Base-by-base conservation (phyloP, 2,888 invertebrate genomes). In the Himalopsyche kuldschensis region DNA sequence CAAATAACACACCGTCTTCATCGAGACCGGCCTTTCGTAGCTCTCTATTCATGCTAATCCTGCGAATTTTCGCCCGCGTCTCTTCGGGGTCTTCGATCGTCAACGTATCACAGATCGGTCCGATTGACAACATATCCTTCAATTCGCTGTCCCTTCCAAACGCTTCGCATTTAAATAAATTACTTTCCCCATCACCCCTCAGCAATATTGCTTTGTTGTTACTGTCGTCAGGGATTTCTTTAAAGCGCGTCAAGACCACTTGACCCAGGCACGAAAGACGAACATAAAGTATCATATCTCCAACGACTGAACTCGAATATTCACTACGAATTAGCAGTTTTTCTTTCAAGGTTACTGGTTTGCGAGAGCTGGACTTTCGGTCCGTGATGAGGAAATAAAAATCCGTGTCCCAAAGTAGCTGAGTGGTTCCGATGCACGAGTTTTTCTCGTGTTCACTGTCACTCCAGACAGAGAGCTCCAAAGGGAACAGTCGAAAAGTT, bases 191-290 rank as follows among this genome's bases (percentile, higher is more conserved):
- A 3, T 63, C 63, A 63, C 63, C 24, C 24, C 24, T 63, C 63
- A 63, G 3, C 10, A 63, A 5, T 63, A 63, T 63, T 27, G 24
- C 63, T 20, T 27, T 63, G 63, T 63, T 63, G 24, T 88, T 88
- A 90, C 88, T 5, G 89, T n/a, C 63, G 24, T 63, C 63, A 6
- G 63, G 63, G 24, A 63, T 87, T 87, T 91, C 91, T 86, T 92
- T 91, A 84, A 90, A 92, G 86, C 91, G 91, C 32, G 92, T 92
- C 0, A 88, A 89, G 4, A 93, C 91, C 75, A 88, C 90, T 15
- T 90, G 89, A 10, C 93, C 93, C 78, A 92, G 90, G 83, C 91
- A 91, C 77, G 91, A 91, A 17, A 93, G 86, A 85, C 93, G 88
- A 32, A 93, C 87, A 86, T 92, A 91, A 31, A 92, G 89, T 8